A percentile compares a stretch with the other conserved stretches of the same genome.
phyloP scores from a whole-genome alignment of 92 coral and sea anemone genomes.

The Epizoanthus scotinus region DNA sequence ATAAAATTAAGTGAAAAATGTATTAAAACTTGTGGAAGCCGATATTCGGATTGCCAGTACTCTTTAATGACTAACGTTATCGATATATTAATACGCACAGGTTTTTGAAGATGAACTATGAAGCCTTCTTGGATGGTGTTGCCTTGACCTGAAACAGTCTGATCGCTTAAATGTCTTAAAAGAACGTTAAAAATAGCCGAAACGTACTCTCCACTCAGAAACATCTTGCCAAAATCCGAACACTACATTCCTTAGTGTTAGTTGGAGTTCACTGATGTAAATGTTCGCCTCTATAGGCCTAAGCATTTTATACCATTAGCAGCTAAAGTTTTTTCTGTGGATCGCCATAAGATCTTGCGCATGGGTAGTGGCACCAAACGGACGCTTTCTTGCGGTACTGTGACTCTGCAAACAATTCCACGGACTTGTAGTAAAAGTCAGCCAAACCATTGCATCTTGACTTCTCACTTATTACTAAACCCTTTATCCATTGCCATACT shows the following conservation, averaged over 20 bases:
- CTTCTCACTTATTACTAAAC: slow-evolving; percentile 30
- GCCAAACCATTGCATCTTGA: slow-evolving; percentile 57
- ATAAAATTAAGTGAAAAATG: no score
- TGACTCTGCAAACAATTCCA: slow-evolving; percentile 48
- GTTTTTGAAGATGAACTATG: no score
- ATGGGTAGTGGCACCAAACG: slow-evolving; percentile 62
- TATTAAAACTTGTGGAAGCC: no score
- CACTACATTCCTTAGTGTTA: not conserved
- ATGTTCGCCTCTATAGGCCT: not conserved
- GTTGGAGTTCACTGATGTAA: not conserved
- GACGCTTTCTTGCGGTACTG: slow-evolving; percentile 53
- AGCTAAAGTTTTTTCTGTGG: slow-evolving; percentile 26
- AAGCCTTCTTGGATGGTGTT: no score
- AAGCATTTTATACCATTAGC: not conserved
- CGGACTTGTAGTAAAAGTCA: slow-evolving; percentile 60
- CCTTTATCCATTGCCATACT: slow-evolving; percentile 47
- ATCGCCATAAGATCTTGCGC: slow-evolving; percentile 53
- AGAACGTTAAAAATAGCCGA: no score
- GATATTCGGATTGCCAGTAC: no score
- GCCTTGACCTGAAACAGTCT: no score
- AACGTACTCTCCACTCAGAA: no score
- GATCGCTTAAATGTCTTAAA: no score
- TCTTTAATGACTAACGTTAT: no score
- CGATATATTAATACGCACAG: no score
- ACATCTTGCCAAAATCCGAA: not conserved